A percentile compares a stretch with the other conserved stretches of the same genome.
Evolutionary conservation across 2,113 vertebrate species (phyloP).

Genomic region (Pteruthius melanotis): DNA sequence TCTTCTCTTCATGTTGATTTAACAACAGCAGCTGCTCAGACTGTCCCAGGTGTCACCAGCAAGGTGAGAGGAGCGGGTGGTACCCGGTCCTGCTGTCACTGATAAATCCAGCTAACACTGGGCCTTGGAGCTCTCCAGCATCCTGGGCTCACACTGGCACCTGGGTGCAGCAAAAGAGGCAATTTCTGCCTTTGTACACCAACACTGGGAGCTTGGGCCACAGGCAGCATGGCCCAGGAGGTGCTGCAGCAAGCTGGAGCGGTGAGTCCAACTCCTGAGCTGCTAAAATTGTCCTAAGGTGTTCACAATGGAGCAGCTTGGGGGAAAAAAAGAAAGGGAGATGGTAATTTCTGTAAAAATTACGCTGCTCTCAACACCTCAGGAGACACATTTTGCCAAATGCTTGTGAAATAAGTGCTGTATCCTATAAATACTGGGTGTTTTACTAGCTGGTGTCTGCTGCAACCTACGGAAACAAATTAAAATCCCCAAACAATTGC

Average conservation of each 20-base stretch:
- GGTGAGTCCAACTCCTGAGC: accelerated
- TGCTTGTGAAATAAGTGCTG: background rate
- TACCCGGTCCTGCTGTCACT: background rate
- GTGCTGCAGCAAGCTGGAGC: background rate
- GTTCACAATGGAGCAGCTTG: background rate
- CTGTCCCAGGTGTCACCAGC: too few species aligned
- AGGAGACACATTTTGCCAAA: background rate
- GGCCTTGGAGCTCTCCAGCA: background rate
- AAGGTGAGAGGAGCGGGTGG: background rate
- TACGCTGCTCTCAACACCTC: background rate
- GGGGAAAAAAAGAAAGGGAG: background rate
- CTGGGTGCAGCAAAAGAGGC: background rate
- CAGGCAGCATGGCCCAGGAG: background rate
- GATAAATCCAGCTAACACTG: background rate
- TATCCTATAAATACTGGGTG: background rate
- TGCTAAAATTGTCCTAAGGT: background rate
- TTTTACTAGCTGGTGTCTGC: background rate
- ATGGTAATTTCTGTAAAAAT: background rate
- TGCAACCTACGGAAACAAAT: background rate
- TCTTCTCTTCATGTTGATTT: accelerated
- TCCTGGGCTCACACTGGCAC: background rate
- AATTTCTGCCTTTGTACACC: background rate
- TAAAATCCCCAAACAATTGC: background rate
- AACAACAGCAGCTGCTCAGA: background rate
- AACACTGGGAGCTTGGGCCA: background rate